Base-by-base conservation (phyloP, 2,888 invertebrate species). In the Eupeodes latifasciatus region DNA sequence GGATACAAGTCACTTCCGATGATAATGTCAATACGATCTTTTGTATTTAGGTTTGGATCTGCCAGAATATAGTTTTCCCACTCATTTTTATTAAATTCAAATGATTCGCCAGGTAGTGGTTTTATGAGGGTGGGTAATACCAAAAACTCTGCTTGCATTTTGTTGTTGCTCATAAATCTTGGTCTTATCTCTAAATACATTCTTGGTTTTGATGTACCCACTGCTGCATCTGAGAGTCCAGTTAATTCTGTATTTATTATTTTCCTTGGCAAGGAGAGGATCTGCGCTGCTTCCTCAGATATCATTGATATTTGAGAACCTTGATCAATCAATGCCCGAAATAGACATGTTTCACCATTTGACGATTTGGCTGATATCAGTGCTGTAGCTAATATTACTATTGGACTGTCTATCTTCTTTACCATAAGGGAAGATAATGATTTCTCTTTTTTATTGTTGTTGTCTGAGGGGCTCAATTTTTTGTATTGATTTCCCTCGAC, bases 271-370 rank as follows among this genome's bases (percentile, higher is more conserved):
- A 84, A 40, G 10, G 16, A 14, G 16, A 82, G 67, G 74, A 81
- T 77, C 71, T 83, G 78, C 36, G 59, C 64, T 36, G 78, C 83
- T 71, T 89, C 83, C 72, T 80, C 79, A 14, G 84, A 79, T 36
- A 86, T 51, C 10, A 76, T 75, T 12, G 83, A 84, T 47, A 71
- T 61, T 53, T 88, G 84, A n/a, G 87, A 77, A 34, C 81, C 77
- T 44, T 81, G 83, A 61, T 82, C 81, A 12, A 86, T 81, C 34
- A 89, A 61, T 5, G 79, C 84, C 78, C 84, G 57, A 47, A 85
- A 55, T 19, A 53, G 49, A 49, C 75, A 27, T 40, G 67, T 79
- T 62, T 77, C 83, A 9, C 72, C 83, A 80, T 81, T 57, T 27
- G 3, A 27, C 27, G 27, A 27, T 27, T 27, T 27, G 27, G 27